Evolutionary conservation across 2,888 invertebrate species (phyloP).

Genomic region (Pinctada fucata): DNA sequence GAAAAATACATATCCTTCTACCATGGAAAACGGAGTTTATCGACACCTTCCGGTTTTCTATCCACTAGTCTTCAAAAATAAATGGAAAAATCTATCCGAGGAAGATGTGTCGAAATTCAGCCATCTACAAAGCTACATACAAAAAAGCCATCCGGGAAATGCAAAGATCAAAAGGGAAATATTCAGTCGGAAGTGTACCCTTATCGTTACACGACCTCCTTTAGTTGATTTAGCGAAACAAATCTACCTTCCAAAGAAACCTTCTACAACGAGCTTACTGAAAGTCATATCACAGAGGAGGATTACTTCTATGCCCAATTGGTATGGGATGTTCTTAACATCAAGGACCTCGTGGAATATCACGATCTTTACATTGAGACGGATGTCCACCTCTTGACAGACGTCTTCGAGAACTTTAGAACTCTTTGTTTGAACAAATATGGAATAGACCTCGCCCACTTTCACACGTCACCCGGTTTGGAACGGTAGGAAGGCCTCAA

Average conservation of each 20-base stretch:
- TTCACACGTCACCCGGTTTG: constrained; percentile 65
- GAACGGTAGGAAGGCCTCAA: constrained; percentile 51
- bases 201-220: constrained; percentile 64
- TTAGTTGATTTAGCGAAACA: constrained; percentile 23
- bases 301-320: constrained; percentile 32
- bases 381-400: too few relatives aligned
- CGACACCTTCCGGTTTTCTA: constrained; percentile 27
- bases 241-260: constrained; percentile 15
- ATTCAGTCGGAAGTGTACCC: constrained; percentile 63
- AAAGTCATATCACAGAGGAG: constrained; percentile 28
- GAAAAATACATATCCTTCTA: constrained; percentile 33
- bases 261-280: constrained; percentile 45
- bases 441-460: constrained; percentile 63
- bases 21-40: constrained; percentile 25
- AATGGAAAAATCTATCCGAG: constrained; percentile 17
- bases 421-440: constrained; percentile 12
- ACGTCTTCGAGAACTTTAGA: too few relatives aligned
- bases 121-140: too few relatives aligned
- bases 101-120: constrained; percentile 1
- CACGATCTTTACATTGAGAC: constrained; percentile 5
- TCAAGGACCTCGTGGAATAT: constrained; percentile 28
- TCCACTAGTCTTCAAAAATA: constrained; percentile 24
- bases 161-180: neutral
- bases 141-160: too few relatives aligned
- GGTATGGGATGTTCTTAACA: neutral